phyloP scores from a whole-genome alignment of 2,797 vertebrate species.

The Hozukius guyotensis region DNA sequence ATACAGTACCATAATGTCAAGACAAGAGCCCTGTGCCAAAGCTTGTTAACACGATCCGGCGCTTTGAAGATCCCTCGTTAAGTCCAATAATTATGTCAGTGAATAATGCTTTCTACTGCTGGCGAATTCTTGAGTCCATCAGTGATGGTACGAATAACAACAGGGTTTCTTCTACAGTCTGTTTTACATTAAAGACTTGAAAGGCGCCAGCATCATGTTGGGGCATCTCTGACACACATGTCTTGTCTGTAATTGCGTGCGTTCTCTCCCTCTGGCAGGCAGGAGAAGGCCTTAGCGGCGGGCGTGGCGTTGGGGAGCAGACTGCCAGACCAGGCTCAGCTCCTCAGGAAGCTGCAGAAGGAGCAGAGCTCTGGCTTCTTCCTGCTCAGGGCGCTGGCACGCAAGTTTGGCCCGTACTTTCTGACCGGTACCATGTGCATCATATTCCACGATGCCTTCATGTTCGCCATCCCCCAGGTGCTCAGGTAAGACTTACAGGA shows the following conservation, averaged over 20 bases:
- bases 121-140: conserved; percentile 37
- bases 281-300: conserved; percentile 79
- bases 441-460: conserved; percentile 88
- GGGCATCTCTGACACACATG: conserved; percentile 47
- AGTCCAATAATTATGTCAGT: conserved; percentile 54
- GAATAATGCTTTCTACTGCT: conserved; percentile 58
- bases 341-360: conserved; percentile 85
- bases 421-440: conserved; percentile 89
- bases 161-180: conserved; percentile 24
- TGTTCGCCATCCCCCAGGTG: conserved; percentile 91
- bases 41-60: conserved; percentile 68
- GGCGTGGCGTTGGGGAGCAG: conserved; percentile 76
- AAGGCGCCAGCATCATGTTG: conserved; percentile 34
- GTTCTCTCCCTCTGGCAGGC: conserved; percentile 66
- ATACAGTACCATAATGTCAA: conserved; percentile 40
- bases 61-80: conserved; percentile 72
- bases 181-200: conserved; percentile 58
- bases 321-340: conserved; percentile 84
- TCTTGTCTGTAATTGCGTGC: conserved; percentile 40
- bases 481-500: conserved; percentile 85
- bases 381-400: conserved; percentile 87
- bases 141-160: conserved; percentile 27
- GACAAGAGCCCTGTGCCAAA: conserved; percentile 42
- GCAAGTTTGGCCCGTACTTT: conserved; percentile 88
- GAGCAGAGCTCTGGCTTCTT: conserved; percentile 81